These are phyloP conservation scores for Trichacis sp. DNA, from an alignment of 2,888 invertebrate genomes.

Conservation along the genomic window DNA sequence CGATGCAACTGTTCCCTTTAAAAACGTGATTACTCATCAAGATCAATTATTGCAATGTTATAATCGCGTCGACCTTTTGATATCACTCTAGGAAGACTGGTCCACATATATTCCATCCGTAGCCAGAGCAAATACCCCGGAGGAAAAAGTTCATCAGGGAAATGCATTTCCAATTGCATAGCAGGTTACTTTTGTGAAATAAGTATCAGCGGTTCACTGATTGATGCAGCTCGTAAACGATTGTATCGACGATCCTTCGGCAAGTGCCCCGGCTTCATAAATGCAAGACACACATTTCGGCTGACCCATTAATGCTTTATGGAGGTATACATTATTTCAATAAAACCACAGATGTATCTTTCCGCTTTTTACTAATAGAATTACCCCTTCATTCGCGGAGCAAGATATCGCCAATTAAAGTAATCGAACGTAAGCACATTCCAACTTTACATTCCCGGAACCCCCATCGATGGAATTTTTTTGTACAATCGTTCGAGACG, in stretches of 20 bases:
- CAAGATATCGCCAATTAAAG: neutral
- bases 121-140: constrained; percentile 5
- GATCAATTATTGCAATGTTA: too few relatives aligned
- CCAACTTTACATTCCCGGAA: neutral
- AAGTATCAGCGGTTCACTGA: constrained; percentile 15
- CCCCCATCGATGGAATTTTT: neutral
- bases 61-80: neutral
- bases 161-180: constrained; percentile 14
- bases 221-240: constrained; percentile 15
- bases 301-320: neutral
- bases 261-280: constrained; percentile 13
- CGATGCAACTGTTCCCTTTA: too few relatives aligned
- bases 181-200: constrained; percentile 26
- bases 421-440: neutral
- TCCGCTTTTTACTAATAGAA: neutral
- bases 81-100: neutral
- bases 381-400: neutral
- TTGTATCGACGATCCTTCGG: constrained; percentile 15
- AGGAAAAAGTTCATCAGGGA: constrained; percentile 21
- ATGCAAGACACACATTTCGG: constrained; percentile 8
- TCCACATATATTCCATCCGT: neutral
- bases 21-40: too few relatives aligned
- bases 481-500: too few relatives aligned
- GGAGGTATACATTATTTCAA: neutral
- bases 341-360: neutral